Percentiles rank a stretch among this genome's conserved stretches.
Evolutionary conservation across 2,797 vertebrate genomes (phyloP).

Genomic region (Peromyscus melanophrys): DNA sequence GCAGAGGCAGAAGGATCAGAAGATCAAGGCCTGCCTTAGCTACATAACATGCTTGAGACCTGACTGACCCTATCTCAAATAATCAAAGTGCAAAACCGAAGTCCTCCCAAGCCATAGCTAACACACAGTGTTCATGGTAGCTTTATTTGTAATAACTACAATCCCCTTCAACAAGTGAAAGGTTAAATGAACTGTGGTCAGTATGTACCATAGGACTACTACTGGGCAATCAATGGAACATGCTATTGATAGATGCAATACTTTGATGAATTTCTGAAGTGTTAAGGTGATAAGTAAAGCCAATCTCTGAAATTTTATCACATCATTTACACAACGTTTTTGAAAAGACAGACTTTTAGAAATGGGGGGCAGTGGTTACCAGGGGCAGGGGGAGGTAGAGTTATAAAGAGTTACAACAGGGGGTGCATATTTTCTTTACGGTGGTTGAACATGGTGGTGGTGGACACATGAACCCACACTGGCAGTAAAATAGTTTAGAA

Average conservation of each 20-base stretch:
- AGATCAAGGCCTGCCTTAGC: not conserved
- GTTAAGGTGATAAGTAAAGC: not conserved
- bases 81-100: not conserved
- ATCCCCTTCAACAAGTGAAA: not conserved
- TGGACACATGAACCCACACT: not conserved
- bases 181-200: not conserved
- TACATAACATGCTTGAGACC: not conserved
- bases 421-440: not conserved
- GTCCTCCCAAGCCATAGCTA: not conserved
- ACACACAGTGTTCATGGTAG: not conserved
- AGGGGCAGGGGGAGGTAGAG: too few relatives aligned
- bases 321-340: not conserved
- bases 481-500: not conserved
- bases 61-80: not conserved
- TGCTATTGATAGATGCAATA: not conserved
- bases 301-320: not conserved
- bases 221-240: not conserved
- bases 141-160: not conserved
- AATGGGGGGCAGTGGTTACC: not conserved
- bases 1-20: not conserved
- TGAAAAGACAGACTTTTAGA: not conserved
- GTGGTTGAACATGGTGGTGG: not conserved
- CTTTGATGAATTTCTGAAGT: not conserved
- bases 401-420: too few relatives aligned
- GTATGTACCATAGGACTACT: not conserved